These are phyloP conservation scores for Liodrosophila aerea DNA, from an alignment of 2,888 invertebrate genomes.

Conservation along the genomic window DNA sequence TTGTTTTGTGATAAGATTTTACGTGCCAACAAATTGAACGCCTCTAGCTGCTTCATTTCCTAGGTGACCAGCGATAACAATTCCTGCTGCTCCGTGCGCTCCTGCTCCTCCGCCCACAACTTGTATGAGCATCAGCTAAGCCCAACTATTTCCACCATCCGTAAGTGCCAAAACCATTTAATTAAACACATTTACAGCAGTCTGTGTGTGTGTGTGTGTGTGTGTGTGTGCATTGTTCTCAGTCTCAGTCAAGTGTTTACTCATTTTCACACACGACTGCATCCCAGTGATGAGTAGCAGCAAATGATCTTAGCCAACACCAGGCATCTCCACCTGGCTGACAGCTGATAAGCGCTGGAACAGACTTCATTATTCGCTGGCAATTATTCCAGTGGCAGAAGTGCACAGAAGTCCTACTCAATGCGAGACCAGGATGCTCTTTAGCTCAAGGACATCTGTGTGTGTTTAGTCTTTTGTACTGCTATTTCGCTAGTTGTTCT, in stretches of 20 bases:
- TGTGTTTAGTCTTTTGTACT: too few species aligned
- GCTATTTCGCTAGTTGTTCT: too few species aligned
- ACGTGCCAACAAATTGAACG: slow-evolving; percentile 64
- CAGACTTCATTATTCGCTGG: neutral
- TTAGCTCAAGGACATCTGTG: too few species aligned
- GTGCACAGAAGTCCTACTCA: neutral
- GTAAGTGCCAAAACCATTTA: slow-evolving; percentile 28
- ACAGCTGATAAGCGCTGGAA: slow-evolving; percentile 24
- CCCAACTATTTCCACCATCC: slow-evolving; percentile 7
- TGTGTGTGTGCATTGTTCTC: neutral
- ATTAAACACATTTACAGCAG: slow-evolving; percentile 28
- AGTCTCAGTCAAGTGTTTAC: too few species aligned
- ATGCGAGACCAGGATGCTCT: neutral
- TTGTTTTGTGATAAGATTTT: slow-evolving; percentile 62
- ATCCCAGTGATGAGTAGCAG: neutral
- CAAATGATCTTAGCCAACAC: neutral
- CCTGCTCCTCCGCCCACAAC: neutral
- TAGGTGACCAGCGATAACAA: slow-evolving; percentile 18
- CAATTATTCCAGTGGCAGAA: slow-evolving; percentile 2
- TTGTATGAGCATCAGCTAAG: slow-evolving; percentile 16
- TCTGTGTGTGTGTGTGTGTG: neutral
- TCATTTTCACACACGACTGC: too few species aligned
- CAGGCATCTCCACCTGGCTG: slow-evolving; percentile 13
- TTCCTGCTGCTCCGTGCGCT: neutral
- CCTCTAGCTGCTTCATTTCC: neutral